Evolutionary conservation across 2,888 invertebrate genomes (phyloP).

Genomic region (Deilephila elpenor): DNA sequence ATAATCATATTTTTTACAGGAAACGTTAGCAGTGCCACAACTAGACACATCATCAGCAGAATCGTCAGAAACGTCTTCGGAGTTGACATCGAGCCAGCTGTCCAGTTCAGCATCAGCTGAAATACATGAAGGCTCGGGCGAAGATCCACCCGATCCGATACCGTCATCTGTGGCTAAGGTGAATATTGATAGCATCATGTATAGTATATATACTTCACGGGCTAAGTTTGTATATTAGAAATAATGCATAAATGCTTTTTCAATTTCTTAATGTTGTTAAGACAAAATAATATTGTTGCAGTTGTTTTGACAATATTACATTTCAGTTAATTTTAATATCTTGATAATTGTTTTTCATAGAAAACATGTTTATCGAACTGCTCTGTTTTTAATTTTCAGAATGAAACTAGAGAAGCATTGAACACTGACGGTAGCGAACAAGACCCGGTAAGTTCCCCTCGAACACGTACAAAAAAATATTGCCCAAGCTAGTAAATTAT

Average conservation of each 20-base stretch:
- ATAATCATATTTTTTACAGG: constrained; percentile 13
- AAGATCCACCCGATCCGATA: constrained; percentile 68
- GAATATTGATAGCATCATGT: constrained; percentile 10
- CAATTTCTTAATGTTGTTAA: no score
- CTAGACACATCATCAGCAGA: constrained; percentile 62
- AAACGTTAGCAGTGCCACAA: constrained; percentile 55
- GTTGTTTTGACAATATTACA: no score
- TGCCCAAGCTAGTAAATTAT: no score
- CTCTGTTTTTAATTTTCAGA: constrained; percentile 59
- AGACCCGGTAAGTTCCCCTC: constrained; percentile 87
- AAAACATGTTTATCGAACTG: no score
- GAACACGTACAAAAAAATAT: background rate
- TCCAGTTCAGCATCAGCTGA: constrained; percentile 60
- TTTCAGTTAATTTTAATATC: no score
- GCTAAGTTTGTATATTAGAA: no score
- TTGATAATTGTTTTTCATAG: no score
- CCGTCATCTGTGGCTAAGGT: constrained; percentile 58
- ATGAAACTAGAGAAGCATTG: constrained; percentile 89
- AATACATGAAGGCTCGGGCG: constrained; percentile 74
- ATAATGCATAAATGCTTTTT: no score
- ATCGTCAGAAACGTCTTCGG: constrained; percentile 67
- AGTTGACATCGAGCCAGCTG: constrained; percentile 62
- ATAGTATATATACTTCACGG: no score
- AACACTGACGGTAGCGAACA: constrained; percentile 90
- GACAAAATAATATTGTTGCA: no score